Percentiles rank a stretch among this genome's conserved stretches.
phyloP scores from a whole-genome alignment of 2,888 invertebrate genomes.

The Flexamia atlantica region DNA sequence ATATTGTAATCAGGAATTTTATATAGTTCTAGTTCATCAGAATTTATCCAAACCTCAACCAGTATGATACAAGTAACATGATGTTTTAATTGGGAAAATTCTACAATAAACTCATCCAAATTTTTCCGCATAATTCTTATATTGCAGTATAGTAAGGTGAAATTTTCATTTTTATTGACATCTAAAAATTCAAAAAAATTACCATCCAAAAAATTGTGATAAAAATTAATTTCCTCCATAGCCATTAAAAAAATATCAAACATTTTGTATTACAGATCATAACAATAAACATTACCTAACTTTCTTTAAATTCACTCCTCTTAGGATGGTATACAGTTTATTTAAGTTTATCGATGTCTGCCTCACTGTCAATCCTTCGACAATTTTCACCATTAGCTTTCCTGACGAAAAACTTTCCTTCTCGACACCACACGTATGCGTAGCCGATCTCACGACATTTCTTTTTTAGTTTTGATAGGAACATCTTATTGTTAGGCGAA shows the following conservation, averaged over 20 bases:
- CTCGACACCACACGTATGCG: conserved; percentile 9
- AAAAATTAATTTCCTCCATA: not conserved
- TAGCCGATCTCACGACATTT: conserved; percentile 29
- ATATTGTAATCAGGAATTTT: conserved; percentile 19
- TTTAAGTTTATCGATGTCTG: conserved; percentile 49
- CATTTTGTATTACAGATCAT: not conserved
- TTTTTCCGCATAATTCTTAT: conserved; percentile 37
- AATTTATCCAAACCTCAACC: conserved; percentile 14
- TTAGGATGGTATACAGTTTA: not conserved
- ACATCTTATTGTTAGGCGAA: conserved; percentile 36
- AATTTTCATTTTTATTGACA: not conserved
- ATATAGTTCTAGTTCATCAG: not conserved
- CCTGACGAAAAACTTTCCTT: conserved; percentile 23
- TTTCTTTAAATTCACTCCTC: not conserved
- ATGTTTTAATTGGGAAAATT: not conserved
- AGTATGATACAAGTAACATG: not conserved
- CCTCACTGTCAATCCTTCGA: not conserved
- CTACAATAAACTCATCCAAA: not conserved
- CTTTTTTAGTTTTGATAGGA: conserved; percentile 24
- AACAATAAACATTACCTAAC: not conserved
- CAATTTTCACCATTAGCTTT: conserved; percentile 31
- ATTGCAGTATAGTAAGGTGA: conserved; percentile 6
- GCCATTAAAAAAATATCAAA: not conserved
- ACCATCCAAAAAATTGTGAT: not conserved
- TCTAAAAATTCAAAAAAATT: not conserved